Evolutionary conservation across 2,113 vertebrate genomes (phyloP).

Genomic region (Apteryx owenii): DNA sequence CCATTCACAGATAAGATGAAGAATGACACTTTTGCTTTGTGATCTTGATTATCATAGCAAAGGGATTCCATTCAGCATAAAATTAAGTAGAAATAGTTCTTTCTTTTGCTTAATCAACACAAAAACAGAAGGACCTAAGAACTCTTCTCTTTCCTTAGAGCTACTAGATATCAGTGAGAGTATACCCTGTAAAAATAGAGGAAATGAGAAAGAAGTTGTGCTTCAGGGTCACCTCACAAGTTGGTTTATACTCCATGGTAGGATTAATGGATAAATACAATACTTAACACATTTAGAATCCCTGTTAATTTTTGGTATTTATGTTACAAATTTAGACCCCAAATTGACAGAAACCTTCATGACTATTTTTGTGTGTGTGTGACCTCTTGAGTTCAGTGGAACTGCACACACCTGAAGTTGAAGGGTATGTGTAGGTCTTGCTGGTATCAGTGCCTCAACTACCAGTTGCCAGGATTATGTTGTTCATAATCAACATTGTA

Average conservation of each 20-base stretch:
- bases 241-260: neutral
- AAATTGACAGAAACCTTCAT: neutral
- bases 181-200: neutral
- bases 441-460: neutral
- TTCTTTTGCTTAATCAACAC: neutral
- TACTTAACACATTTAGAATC: neutral
- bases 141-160: neutral
- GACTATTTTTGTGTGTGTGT: neutral
- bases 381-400: neutral
- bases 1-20: neutral
- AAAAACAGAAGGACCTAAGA: neutral
- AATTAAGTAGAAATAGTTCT: neutral
- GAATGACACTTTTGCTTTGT: neutral
- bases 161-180: neutral
- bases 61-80: neutral
- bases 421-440: rapidly evolving
- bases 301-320: neutral
- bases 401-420: neutral
- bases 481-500: neutral
- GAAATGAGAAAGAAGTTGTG: neutral
- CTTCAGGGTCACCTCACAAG: neutral
- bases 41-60: neutral
- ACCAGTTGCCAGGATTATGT: neutral
- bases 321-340: neutral
- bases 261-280: neutral